These are phyloP conservation scores for Peromyscus californicus DNA, from an alignment of 2,113 vertebrate species.

Conservation along the genomic window DNA sequence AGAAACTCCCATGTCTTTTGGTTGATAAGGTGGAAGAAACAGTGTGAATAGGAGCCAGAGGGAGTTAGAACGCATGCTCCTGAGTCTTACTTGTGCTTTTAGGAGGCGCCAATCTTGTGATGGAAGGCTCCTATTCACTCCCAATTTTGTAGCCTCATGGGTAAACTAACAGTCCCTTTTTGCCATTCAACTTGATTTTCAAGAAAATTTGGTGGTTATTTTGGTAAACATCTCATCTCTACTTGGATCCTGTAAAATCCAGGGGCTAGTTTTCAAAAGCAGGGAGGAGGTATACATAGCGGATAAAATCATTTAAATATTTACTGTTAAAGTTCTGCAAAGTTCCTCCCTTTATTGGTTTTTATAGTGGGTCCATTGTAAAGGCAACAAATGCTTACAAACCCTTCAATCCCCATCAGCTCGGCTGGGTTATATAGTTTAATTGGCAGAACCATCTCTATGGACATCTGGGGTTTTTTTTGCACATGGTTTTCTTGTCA, in stretches of 20 bases:
- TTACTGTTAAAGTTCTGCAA: background rate
- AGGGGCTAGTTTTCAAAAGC: background rate
- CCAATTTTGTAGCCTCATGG: background rate
- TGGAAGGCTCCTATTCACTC: no score
- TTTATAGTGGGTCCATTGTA: background rate
- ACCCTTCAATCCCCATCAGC: background rate
- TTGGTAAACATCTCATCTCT: background rate
- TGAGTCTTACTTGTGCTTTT: background rate
- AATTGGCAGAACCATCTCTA: background rate
- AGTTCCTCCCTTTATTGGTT: background rate
- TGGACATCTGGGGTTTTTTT: background rate
- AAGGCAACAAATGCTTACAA: background rate
- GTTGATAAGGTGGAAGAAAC: background rate
- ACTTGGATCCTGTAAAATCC: background rate
- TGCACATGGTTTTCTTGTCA: background rate
- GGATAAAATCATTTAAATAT: background rate
- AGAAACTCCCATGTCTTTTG: background rate
- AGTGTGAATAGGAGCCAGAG: background rate
- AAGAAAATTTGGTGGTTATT: background rate
- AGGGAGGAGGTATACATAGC: background rate
- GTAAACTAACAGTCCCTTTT: background rate
- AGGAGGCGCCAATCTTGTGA: background rate
- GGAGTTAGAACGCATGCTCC: background rate
- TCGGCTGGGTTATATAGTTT: background rate
- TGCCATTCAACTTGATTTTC: background rate